Conservation (phyloP, 37 sponge, comb jelly and placozoan genomes). For the Chondrilla cf. caribensis region DNA sequence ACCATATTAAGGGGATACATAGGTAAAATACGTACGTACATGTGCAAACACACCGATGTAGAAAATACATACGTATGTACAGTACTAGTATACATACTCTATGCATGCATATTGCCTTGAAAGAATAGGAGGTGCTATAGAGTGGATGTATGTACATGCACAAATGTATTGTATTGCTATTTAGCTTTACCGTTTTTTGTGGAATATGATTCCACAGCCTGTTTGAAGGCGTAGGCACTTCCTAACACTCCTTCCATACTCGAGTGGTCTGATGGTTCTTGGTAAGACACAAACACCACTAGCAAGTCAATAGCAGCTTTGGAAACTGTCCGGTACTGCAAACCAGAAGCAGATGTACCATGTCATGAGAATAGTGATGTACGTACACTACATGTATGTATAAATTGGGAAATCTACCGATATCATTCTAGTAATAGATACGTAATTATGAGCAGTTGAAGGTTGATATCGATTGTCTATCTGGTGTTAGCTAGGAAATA, state of each 20-base stretch:
- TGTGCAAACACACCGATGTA: neutral
- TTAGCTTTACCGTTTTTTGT: constrained; percentile 40
- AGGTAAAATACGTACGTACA: neutral
- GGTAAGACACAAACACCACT: constrained; percentile 73
- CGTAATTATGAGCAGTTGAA: too few species aligned
- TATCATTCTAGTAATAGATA: too few species aligned
- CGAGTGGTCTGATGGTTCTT: constrained; percentile 32
- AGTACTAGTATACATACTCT: too few species aligned
- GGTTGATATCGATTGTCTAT: too few species aligned
- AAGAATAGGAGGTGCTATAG: too few species aligned
- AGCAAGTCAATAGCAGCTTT: constrained; percentile 78
- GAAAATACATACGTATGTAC: neutral
- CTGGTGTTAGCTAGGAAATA: too few species aligned
- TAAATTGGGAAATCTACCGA: neutral
- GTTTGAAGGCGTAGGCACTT: constrained; percentile 61
- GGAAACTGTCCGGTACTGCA: constrained; percentile 61
- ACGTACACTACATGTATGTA: neutral
- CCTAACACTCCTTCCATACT: constrained; percentile 30
- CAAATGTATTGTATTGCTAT: neutral
- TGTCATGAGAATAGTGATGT: too few species aligned
- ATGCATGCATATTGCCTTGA: too few species aligned
- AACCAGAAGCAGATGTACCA: neutral
- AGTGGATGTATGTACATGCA: neutral
- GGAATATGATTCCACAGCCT: constrained; percentile 60
- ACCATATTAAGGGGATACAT: neutral